Percentiles rank a stretch among this genome's conserved stretches.
These are phyloP conservation scores for Thalassarche chlororhynchos DNA, from an alignment of 2,113 vertebrate genomes.

Conservation along the genomic window DNA sequence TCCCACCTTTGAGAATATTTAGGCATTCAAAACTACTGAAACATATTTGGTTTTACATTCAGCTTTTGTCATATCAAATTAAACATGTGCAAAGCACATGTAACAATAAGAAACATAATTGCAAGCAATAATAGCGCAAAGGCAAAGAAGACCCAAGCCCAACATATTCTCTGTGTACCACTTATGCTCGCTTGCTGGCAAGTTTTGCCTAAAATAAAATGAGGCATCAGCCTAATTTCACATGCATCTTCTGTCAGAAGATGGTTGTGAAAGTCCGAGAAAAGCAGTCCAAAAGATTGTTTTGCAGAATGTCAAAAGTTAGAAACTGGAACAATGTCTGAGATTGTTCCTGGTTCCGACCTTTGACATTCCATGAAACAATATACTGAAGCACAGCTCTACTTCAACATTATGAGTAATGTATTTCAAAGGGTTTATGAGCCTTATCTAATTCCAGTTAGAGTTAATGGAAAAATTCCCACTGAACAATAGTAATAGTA, in stretches of 20 bases:
- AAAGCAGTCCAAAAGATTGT: background rate
- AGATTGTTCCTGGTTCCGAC: background rate
- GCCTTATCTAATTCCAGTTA: slow-evolving; percentile 29
- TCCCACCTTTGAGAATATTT: background rate
- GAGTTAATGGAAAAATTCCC: background rate
- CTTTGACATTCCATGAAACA: slow-evolving; percentile 44
- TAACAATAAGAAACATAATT: background rate
- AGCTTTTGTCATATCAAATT: background rate
- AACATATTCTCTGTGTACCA: accelerated
- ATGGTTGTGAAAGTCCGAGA: background rate
- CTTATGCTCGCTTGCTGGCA: accelerated
- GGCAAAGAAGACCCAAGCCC: background rate
- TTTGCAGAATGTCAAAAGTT: background rate
- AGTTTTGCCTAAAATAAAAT: background rate
- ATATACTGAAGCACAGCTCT: background rate
- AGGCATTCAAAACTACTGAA: background rate
- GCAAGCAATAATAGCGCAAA: background rate
- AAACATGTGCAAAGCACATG: background rate
- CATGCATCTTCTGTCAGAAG: background rate
- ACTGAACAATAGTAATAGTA: background rate
- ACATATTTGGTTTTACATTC: background rate
- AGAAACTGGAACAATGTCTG: background rate
- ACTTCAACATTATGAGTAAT: background rate
- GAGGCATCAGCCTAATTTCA: background rate
- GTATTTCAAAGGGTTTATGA: slow-evolving; percentile 19